Percentiles rank a stretch among this genome's conserved stretches.
phyloP scores from a whole-genome alignment of 2,797 vertebrate species.

The Erithacus rubecula region DNA sequence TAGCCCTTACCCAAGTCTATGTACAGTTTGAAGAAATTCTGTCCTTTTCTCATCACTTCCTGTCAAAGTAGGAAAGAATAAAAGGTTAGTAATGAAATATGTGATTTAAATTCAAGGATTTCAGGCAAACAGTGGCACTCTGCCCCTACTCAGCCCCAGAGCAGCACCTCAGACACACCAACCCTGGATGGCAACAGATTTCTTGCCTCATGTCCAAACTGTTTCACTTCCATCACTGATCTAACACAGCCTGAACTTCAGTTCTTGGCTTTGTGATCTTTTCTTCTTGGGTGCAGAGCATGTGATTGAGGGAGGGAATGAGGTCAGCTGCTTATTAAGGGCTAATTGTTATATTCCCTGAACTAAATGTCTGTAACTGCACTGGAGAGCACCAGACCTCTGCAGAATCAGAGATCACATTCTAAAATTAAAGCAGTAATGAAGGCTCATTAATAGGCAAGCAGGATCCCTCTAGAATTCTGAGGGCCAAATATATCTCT shows the following conservation, averaged over 20 bases:
- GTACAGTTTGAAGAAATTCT: background rate
- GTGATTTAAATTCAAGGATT: background rate
- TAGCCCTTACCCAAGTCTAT: background rate
- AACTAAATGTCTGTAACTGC: background rate
- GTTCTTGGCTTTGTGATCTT: background rate
- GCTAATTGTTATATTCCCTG: slow-evolving; percentile 12
- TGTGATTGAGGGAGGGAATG: background rate
- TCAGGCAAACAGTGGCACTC: background rate
- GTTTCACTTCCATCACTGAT: background rate
- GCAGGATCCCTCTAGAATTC: background rate
- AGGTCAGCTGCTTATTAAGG: slow-evolving; percentile 4
- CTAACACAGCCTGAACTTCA: background rate
- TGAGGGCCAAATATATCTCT: background rate
- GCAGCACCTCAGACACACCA: background rate
- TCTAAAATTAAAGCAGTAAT: slow-evolving; percentile 32
- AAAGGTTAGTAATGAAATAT: background rate
- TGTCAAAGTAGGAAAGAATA: background rate
- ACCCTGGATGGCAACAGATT: background rate
- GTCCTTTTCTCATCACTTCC: background rate
- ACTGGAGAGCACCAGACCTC: background rate
- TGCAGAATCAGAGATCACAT: background rate
- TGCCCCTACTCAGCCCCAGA: background rate
- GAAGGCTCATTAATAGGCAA: slow-evolving; percentile 22
- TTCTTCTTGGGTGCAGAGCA: background rate
- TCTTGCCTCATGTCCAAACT: background rate